phyloP scores from a whole-genome alignment of 2,888 invertebrate genomes.

The Didymodactylos carnosus region DNA sequence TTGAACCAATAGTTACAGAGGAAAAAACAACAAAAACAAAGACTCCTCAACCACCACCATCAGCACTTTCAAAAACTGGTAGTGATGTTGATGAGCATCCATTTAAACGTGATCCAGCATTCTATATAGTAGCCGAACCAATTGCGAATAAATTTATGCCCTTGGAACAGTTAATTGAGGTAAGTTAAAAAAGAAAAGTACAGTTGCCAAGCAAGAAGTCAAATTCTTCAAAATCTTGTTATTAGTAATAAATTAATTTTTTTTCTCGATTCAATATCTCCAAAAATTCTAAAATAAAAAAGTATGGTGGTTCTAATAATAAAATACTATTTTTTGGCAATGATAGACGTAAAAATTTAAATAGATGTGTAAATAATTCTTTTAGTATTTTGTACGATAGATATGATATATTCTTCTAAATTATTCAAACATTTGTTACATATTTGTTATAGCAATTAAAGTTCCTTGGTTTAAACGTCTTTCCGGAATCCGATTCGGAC shows the following conservation, averaged over 20 bases:
- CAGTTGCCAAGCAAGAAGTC: too few relatives aligned
- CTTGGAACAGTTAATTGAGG: conserved; percentile 26
- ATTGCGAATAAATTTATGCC: conserved; percentile 24
- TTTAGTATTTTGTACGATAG: too few relatives aligned
- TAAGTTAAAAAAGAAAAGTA: too few relatives aligned
- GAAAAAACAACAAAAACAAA: not conserved
- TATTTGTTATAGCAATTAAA: conserved; percentile 20
- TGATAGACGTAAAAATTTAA: too few relatives aligned
- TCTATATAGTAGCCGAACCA: not conserved
- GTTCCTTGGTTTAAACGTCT: conserved; percentile 28
- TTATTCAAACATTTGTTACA: conserved; percentile 7
- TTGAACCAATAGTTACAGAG: not conserved
- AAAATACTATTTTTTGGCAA: too few relatives aligned
- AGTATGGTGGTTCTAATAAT: too few relatives aligned
- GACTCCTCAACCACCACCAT: not conserved
- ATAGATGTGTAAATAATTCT: too few relatives aligned
- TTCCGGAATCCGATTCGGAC: conserved; percentile 30
- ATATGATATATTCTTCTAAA: too few relatives aligned
- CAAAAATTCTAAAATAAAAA: not conserved
- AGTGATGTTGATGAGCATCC: not conserved
- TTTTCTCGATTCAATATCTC: not conserved
- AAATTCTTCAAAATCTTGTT: too few relatives aligned
- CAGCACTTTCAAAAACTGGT: not conserved
- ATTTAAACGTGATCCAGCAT: not conserved
- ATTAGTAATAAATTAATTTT: conserved; percentile 11